Evolutionary conservation across 2,797 vertebrate species (phyloP), one percentile per base, ranked within the genome.

Genomic region (Chiloscyllium punctatum): DNA sequence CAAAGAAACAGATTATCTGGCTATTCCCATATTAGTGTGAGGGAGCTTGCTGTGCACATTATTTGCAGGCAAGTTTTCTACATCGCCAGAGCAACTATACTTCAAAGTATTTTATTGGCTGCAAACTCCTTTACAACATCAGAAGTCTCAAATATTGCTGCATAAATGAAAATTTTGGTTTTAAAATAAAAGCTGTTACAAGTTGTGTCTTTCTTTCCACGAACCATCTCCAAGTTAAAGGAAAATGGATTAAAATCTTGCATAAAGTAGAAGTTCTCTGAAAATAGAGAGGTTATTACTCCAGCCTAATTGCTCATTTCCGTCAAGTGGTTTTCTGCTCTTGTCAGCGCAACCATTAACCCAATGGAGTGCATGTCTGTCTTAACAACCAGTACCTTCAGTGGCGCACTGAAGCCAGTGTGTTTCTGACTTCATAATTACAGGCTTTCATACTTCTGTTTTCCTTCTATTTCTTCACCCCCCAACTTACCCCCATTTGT

Each of bases 251-350:
- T 90, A 30, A 68, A 68, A 92, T 68, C 37, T 62, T 18, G n/a
- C 7, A n/a, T 42, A 62, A 90, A 90, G 30, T 90, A 62, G 87
- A 42, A 86, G 84, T 42, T 18, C 30, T 62, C 53, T n/a, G 30
- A 62, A 90, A 42, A 69, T 62, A 92, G n/a, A 3, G 8, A 37
- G 23, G 7, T 23, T 42, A 42, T 92, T 92, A 25, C 23, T 69
- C 21, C 62, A 69, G 90, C 23, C 90, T 69, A 92, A 92, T 92
- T 69, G 66, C n/a, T 92, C n/a, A 69, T 62, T 69, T 92, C 90
- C 90, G 68, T 68, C 62, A 23, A n/a, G 33, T 8, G 33, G 88
- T 68, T 68, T 91, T 91, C 33, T 37, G 18, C 88, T 9, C 33
- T n/a, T 66, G 18, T 33, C 57, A 91, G n/a, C 30, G 21, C 33